These are phyloP conservation scores for Sardina pilchardus DNA, from an alignment of 2,113 vertebrate species.

Conservation along the genomic window DNA sequence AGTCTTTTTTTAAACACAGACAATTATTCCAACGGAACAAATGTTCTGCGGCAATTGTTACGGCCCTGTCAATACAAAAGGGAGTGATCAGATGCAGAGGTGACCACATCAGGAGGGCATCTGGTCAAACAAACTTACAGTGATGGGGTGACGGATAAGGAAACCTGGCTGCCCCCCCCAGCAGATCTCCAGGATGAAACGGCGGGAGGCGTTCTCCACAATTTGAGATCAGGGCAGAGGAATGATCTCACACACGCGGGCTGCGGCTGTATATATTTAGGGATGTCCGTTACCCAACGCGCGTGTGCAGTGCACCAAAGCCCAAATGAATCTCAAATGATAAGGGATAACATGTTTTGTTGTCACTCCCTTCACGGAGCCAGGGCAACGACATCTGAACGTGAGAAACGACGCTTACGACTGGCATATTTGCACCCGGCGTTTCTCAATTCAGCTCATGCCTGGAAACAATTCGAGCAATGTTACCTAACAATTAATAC, in stretches of 20 bases:
- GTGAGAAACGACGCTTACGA: conserved; percentile 44
- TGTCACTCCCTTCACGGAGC: conserved; percentile 53
- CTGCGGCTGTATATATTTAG: conserved; percentile 35
- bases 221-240: background rate
- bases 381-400: conserved; percentile 40
- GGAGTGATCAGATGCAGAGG: background rate
- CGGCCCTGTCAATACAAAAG: background rate
- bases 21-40: background rate
- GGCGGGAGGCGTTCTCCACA: background rate
- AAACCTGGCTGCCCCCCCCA: background rate
- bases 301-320: conserved; percentile 37
- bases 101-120: background rate
- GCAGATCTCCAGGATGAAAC: background rate
- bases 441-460: conserved; percentile 18
- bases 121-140: background rate
- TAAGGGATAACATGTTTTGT: conserved; percentile 47
- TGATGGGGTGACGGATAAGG: background rate
- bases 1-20: conserved; percentile 41
- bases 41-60: background rate
- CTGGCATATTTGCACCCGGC: conserved; percentile 43
- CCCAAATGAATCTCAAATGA: conserved; percentile 48
- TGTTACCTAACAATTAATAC: conserved; percentile 63
- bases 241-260: background rate
- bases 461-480: conserved; percentile 54
- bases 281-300: conserved; percentile 39